These are phyloP conservation scores for Eulemur coronatus DNA, from an alignment of 2,797 vertebrate genomes.

Conservation along the genomic window DNA sequence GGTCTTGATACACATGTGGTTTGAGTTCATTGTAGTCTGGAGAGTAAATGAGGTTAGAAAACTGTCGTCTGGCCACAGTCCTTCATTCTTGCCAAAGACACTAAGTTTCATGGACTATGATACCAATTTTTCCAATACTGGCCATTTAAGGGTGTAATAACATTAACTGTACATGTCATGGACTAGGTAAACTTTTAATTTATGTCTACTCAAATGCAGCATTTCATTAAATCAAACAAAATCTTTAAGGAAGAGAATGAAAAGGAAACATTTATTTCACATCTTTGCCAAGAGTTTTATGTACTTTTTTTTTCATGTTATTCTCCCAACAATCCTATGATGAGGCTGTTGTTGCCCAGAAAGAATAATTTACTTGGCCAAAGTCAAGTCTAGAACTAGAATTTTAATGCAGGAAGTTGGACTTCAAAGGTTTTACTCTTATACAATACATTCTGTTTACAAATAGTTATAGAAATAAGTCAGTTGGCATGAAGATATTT, in stretches of 20 bases:
- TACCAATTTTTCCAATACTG: background rate
- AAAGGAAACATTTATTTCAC: background rate
- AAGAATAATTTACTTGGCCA: background rate
- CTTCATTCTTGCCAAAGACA: background rate
- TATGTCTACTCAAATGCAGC: background rate
- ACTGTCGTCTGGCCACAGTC: background rate
- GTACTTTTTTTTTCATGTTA: background rate
- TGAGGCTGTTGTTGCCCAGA: background rate
- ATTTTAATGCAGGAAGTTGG: background rate
- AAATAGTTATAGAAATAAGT: background rate
- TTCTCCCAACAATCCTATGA: background rate
- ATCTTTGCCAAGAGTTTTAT: background rate
- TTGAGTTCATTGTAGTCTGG: background rate
- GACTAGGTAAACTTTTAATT: background rate
- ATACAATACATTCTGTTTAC: background rate
- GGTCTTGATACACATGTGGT: background rate
- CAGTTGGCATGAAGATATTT: background rate
- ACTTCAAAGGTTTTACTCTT: background rate
- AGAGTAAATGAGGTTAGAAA: background rate
- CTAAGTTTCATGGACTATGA: background rate
- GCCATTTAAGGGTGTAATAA: background rate
- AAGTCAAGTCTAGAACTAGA: background rate
- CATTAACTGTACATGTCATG: background rate
- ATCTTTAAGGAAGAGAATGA: background rate
- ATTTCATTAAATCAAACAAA: background rate